A percentile compares a stretch with the other conserved stretches of the same genome.
Conservation (phyloP, 2,888 invertebrate species). For the Aspidiotus destructor region DNA sequence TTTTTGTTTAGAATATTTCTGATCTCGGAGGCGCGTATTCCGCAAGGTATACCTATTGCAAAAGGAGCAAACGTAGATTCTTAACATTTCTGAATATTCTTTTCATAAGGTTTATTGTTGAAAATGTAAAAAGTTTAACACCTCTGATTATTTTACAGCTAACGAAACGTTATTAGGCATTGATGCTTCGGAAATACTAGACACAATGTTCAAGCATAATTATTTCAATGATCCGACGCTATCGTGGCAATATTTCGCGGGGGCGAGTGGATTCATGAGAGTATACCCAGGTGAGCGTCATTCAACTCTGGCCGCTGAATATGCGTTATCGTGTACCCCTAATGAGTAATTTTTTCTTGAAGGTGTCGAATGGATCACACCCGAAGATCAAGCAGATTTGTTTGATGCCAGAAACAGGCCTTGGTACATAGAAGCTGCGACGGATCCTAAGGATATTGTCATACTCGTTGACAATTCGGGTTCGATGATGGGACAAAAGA, state of each 20-base stretch:
- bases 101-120: neutral
- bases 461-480: conserved; percentile 92
- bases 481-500: conserved; percentile 80
- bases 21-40: neutral
- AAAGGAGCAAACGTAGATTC: neutral
- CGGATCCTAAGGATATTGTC: conserved; percentile 93
- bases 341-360: neutral
- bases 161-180: conserved; percentile 77
- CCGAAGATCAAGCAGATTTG: conserved; percentile 67
- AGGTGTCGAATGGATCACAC: conserved; percentile 55
- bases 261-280: conserved; percentile 87
- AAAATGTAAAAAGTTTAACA: neutral
- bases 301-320: neutral
- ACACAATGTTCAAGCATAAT: conserved; percentile 80
- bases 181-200: conserved; percentile 88
- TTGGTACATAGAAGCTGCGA: conserved; percentile 97
- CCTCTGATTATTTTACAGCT: conserved; percentile 47
- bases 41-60: neutral
- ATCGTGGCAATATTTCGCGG: conserved; percentile 98
- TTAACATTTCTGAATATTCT: neutral
- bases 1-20: neutral
- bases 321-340: neutral
- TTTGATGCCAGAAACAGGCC: conserved; percentile 88
- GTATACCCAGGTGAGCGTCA: conserved; percentile 72
- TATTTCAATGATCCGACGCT: conserved; percentile 80